A percentile compares a stretch with the other conserved stretches of the same genome.
phyloP scores from a whole-genome alignment of 2,113 vertebrate genomes.

The Ictalurus punctatus region DNA sequence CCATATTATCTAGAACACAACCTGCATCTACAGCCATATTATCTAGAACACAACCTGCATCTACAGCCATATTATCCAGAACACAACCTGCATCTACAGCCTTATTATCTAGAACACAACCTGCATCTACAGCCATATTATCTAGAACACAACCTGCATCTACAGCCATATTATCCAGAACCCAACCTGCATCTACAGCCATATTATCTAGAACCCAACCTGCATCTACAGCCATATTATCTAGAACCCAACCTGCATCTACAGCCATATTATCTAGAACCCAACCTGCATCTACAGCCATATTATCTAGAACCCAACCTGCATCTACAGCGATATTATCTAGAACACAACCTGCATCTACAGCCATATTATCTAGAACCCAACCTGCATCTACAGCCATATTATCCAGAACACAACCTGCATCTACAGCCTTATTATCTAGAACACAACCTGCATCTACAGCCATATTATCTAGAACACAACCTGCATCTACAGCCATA shows the following conservation, averaged over 20 bases:
- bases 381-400: background rate
- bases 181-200: too few relatives aligned
- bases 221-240: background rate
- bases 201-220: too few relatives aligned
- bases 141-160: background rate
- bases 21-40: too few relatives aligned
- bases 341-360: background rate
- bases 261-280: constrained; percentile 1
- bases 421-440: background rate
- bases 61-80: background rate
- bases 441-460: background rate
- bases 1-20: too few relatives aligned
- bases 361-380: background rate
- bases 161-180: background rate
- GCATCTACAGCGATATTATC: background rate
- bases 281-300: background rate
- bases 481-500: background rate
- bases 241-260: background rate
- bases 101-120: background rate
- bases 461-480: background rate
- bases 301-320: background rate
- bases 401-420: background rate
- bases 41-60: background rate
- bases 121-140: background rate
- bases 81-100: background rate